Evolutionary conservation across 2,888 invertebrate genomes (phyloP).

Genomic region (Pristionchus maxplancki): DNA sequence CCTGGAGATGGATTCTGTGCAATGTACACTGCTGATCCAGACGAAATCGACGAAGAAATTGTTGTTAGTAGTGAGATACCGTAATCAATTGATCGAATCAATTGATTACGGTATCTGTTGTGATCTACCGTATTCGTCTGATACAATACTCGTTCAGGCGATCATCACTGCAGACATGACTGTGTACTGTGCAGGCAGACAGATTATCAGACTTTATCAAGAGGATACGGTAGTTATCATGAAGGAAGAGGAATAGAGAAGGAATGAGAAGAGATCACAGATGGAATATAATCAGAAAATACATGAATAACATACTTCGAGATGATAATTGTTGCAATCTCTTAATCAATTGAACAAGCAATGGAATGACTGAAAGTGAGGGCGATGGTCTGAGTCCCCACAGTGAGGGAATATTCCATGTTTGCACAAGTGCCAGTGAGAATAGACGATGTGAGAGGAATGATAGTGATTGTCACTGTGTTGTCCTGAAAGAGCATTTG

Average conservation of each 20-base stretch:
- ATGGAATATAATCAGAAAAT: not conserved
- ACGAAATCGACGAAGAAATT: constrained; percentile 40
- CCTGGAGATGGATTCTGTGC: constrained; percentile 38
- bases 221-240: constrained; percentile 44
- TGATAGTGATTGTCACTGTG: not conserved
- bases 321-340: not conserved
- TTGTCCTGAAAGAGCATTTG: not conserved
- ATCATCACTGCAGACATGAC: constrained; percentile 38
- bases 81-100: not conserved
- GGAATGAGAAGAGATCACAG: not conserved
- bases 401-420: not conserved
- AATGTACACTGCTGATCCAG: constrained; percentile 45
- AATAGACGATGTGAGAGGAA: not conserved
- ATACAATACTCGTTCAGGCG: constrained; percentile 13
- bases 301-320: constrained; percentile 15
- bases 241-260: constrained; percentile 18
- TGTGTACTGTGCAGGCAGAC: constrained; percentile 42
- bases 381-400: not conserved
- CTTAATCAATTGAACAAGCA: constrained; percentile 15
- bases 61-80: not conserved
- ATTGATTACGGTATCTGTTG: not conserved
- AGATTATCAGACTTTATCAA: not conserved
- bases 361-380: constrained; percentile 15
- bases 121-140: not conserved
- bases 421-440: not conserved